Percentiles rank a stretch among this genome's conserved stretches.
phyloP scores from a whole-genome alignment of 2,888 invertebrate genomes.

The Melanostoma mellinum region DNA sequence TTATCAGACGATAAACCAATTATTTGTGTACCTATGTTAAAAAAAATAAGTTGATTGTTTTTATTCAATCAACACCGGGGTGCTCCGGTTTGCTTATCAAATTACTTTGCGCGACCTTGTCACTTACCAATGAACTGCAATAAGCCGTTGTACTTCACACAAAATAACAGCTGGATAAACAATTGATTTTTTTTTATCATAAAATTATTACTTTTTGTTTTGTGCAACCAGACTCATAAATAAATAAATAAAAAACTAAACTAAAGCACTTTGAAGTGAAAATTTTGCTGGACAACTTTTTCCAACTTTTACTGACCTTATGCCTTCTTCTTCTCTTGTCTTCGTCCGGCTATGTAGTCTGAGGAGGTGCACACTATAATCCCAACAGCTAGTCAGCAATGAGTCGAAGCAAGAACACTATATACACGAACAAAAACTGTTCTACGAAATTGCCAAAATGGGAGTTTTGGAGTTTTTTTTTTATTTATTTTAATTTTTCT shows the following conservation, averaged over 20 bases:
- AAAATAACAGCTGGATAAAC: constrained; percentile 2
- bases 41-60: constrained; percentile 11
- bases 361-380: constrained; percentile 62
- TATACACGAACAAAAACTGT: constrained; percentile 19
- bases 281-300: constrained; percentile 53
- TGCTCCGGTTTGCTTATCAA: constrained; percentile 13
- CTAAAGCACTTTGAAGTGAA: constrained; percentile 41
- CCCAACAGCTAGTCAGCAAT: constrained; percentile 45
- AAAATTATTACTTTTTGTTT: constrained; percentile 4
- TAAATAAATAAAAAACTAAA: constrained; percentile 18
- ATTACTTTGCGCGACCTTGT: constrained; percentile 49
- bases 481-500: constrained; percentile 1
- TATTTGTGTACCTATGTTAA: not conserved
- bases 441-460: constrained; percentile 39
- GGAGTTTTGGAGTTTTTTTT: constrained; percentile 37
- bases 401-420: constrained; percentile 46
- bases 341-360: constrained; percentile 51
- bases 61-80: constrained; percentile 12
- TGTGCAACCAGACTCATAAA: not conserved
- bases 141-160: not conserved
- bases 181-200: not conserved
- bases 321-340: constrained; percentile 49
- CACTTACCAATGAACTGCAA: constrained; percentile 42
- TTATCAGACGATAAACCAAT: not conserved
- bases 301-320: constrained; percentile 70